A percentile compares a stretch with the other conserved stretches of the same genome.
Evolutionary conservation across 2,797 vertebrate genomes (phyloP).

Genomic region (Tragopan temminckii): DNA sequence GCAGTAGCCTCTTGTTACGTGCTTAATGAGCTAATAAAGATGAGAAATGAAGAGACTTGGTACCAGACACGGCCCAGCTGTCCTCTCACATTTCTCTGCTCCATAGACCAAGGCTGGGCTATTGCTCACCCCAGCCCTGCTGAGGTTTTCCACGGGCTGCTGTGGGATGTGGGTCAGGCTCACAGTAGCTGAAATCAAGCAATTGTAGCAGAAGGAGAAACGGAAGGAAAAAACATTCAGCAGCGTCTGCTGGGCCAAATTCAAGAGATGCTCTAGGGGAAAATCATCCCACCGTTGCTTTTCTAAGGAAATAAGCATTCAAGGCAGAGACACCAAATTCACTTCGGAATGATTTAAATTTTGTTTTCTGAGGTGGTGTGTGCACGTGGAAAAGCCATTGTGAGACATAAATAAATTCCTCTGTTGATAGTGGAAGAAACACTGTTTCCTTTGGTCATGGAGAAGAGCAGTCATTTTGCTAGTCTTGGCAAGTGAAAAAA

Average conservation of each 20-base stretch:
- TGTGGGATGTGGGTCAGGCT: slow-evolving; percentile 10
- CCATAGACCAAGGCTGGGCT: neutral
- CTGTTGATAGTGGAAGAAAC: slow-evolving; percentile 70
- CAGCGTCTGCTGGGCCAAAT: slow-evolving; percentile 14
- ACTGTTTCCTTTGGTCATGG: slow-evolving; percentile 67
- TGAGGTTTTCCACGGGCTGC: neutral
- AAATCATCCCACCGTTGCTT: neutral
- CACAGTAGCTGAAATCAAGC: slow-evolving; percentile 34
- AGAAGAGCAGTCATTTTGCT: neutral
- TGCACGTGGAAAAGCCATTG: slow-evolving; percentile 14
- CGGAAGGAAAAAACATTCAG: slow-evolving; percentile 61
- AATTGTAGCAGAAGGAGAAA: neutral
- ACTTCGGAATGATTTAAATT: slow-evolving; percentile 27
- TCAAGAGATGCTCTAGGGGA: slow-evolving; percentile 41
- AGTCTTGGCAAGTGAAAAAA: slow-evolving; percentile 72
- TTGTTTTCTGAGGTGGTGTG: slow-evolving; percentile 4
- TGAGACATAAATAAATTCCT: slow-evolving; percentile 55
- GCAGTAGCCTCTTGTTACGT: neutral
- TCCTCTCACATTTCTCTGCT: neutral
- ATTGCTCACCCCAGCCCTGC: neutral
- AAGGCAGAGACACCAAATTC: neutral
- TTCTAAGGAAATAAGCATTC: slow-evolving; percentile 66
- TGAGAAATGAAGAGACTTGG: neutral
- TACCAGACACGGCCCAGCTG: slow-evolving; percentile 42
- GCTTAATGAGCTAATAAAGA: slow-evolving; percentile 48